Base-by-base conservation (phyloP, 1,140 invertebrate species). In the Heliconius hewitsoni region DNA sequence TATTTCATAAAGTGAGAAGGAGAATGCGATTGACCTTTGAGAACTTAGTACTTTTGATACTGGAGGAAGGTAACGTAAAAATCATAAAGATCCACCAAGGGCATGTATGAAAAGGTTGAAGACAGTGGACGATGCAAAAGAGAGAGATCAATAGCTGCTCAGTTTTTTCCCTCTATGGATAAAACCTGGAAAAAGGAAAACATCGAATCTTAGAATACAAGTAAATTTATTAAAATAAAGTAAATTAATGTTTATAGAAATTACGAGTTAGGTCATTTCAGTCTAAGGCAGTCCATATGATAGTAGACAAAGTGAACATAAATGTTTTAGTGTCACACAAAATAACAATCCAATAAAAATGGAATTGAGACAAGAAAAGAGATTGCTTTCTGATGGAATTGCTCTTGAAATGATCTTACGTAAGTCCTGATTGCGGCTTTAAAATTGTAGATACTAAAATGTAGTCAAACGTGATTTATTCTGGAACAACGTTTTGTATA, bases 381-480 rank as follows among this genome's bases (percentile, higher is more conserved):
- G 78, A 81, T 81, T 78, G 76, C 76, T 75, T 78, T 81, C 76
- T 78, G 80, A 81, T 81, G 50, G 42, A 75, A 75, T 75, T 42
- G 73, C 46, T 74, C 50, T 74, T 52, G 50, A 60, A 74, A 55
- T 75, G 42, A 39, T 46, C 55, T 75, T 75, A 75, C 74, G n/a
- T 66, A 75, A 75, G 74, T 18, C 52, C 19, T 57, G 73, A 74
- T 74, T 74, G 27, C 46, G 60, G 60, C 13, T 66, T 66, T 66
- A 66, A 66, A 66, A 66, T 66, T 66, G 27, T 66, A 27, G 23
- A 27, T 23, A 27, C 60, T 66, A 8, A n/a, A 27, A 27, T 27
- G 23, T 66, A 27, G 23, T 66, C 13, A 9, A 66, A 27, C 55
- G 55, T 27, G 60, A 27, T 30, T 66, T 27, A 23, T 66, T 27